Conservation (phyloP, 2,113 vertebrate genomes). For the Toxostoma redivivum region DNA sequence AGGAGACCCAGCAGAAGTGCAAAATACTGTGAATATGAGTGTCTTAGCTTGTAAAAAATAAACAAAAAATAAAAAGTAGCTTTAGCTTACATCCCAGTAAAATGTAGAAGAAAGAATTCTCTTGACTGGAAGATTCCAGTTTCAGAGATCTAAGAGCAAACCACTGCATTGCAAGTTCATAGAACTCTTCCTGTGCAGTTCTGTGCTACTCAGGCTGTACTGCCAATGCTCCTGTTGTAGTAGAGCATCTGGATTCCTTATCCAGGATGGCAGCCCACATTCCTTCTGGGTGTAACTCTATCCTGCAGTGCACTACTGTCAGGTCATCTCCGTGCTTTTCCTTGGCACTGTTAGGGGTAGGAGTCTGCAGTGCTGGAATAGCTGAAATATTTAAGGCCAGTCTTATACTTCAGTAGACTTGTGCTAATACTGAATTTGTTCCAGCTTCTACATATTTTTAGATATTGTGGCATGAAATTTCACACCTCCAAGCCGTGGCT, state of each 20-base stretch:
- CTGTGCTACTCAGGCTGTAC: neutral
- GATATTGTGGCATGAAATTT: neutral
- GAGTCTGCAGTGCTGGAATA: neutral
- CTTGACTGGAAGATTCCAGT: neutral
- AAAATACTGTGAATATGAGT: neutral
- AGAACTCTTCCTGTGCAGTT: neutral
- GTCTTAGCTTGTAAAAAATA: neutral
- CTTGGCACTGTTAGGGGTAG: neutral
- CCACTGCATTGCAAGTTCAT: neutral
- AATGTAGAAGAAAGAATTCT: neutral
- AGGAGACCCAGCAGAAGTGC: neutral
- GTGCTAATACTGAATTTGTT: neutral
- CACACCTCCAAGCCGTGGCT: neutral
- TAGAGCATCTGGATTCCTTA: neutral
- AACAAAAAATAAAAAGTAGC: neutral
- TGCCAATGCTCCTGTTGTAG: neutral
- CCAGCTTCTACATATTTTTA: conserved; percentile 26
- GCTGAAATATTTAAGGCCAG: neutral
- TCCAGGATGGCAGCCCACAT: neutral
- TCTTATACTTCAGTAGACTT: neutral
- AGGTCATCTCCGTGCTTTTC: neutral
- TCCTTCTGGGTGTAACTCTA: neutral
- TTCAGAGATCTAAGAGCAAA: neutral
- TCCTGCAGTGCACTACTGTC: neutral
- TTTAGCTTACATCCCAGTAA: neutral